Conservation (phyloP, 2,113 vertebrate genomes). For the Alligator sinensis region DNA sequence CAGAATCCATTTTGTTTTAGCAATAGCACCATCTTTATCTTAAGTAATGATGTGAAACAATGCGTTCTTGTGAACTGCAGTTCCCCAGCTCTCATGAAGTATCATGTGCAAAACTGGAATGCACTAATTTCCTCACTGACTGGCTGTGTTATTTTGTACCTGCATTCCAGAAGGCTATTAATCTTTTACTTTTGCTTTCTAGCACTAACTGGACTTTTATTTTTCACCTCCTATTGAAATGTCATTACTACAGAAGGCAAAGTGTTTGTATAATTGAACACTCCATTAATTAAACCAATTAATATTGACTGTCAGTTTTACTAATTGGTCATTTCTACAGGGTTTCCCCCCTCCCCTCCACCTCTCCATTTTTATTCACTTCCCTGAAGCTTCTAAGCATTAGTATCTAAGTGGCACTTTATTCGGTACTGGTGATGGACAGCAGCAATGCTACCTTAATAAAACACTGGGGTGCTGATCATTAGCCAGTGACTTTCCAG, state of each 20-base stretch:
- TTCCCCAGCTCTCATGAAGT: background rate
- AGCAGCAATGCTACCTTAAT: slow-evolving; percentile 14
- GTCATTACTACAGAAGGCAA: slow-evolving; percentile 15
- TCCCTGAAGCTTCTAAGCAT: slow-evolving; percentile 40
- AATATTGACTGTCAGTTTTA: slow-evolving; percentile 13
- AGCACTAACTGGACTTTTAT: background rate
- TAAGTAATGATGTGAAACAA: slow-evolving; percentile 7
- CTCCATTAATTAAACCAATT: slow-evolving; percentile 48
- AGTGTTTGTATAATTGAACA: slow-evolving; percentile 21
- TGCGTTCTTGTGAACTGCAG: background rate
- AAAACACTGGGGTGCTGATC: slow-evolving; percentile 6
- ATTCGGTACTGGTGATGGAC: slow-evolving; percentile 8
- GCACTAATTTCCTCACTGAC: slow-evolving; percentile 8
- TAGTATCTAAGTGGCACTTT: background rate
- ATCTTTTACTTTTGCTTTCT: slow-evolving; percentile 4
- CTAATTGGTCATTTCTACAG: background rate
- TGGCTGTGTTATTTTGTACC: background rate
- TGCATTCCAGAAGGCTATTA: background rate
- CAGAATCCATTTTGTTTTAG: background rate
- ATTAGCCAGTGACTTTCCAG: background rate
- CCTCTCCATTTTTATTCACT: background rate
- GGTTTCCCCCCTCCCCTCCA: background rate
- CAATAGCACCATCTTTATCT: background rate
- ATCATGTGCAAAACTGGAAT: background rate
- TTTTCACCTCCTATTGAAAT: slow-evolving; percentile 22